Percentiles rank a stretch among this genome's conserved stretches.
Evolutionary conservation across 2,113 vertebrate species (phyloP).

Genomic region (Megalops atlanticus): DNA sequence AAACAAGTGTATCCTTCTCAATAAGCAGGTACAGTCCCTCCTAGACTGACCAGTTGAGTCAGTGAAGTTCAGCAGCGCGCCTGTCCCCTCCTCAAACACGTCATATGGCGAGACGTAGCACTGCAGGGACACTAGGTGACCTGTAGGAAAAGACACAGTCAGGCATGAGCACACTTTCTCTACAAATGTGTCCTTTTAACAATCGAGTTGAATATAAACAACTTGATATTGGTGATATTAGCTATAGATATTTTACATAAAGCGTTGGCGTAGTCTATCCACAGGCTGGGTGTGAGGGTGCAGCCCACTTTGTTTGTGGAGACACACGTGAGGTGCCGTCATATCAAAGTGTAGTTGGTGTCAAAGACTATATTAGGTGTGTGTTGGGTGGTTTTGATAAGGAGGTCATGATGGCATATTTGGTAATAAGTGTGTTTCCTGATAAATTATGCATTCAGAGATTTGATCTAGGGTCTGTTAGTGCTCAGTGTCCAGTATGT

Average conservation of each 20-base stretch:
- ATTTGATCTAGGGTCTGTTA: neutral
- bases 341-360: neutral
- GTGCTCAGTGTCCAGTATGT: too few relatives aligned
- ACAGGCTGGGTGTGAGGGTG: too few relatives aligned
- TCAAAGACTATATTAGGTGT: too few relatives aligned
- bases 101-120: slow-evolving; percentile 96
- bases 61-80: slow-evolving; percentile 77
- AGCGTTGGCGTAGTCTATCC: too few relatives aligned
- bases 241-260: neutral
- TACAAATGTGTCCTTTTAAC: neutral
- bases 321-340: too few relatives aligned
- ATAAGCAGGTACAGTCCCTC: slow-evolving; percentile 29
- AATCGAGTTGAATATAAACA: neutral
- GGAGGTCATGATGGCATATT: neutral
- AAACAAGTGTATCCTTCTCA: neutral
- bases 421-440: neutral
- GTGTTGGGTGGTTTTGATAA: neutral
- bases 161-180: neutral
- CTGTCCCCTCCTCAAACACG: slow-evolving; percentile 86
- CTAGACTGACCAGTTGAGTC: slow-evolving; percentile 73
- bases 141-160: slow-evolving; percentile 51
- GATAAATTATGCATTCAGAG: neutral
- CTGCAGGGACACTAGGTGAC: slow-evolving; percentile 92
- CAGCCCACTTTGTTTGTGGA: too few relatives aligned
- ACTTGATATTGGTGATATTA: neutral